These are phyloP conservation scores for Pyrrhosoma nymphula DNA, from an alignment of 2,888 invertebrate species.

Conservation along the genomic window DNA sequence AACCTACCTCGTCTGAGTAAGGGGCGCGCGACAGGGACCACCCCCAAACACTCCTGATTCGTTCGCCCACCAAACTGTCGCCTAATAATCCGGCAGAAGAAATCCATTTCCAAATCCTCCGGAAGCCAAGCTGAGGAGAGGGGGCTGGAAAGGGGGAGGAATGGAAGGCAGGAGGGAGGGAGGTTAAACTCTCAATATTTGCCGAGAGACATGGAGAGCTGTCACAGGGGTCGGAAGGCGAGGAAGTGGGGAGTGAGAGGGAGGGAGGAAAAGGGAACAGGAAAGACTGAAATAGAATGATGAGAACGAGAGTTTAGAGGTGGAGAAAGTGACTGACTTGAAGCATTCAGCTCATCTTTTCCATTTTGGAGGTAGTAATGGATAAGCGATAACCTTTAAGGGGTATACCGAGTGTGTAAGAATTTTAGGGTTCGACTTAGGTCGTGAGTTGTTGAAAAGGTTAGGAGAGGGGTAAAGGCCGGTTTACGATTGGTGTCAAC, in stretches of 20 bases:
- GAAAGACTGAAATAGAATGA: neutral
- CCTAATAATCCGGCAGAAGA: neutral
- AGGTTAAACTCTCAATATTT: constrained; percentile 65
- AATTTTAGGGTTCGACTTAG: neutral
- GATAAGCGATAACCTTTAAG: constrained; percentile 35
- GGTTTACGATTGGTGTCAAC: too few relatives aligned
- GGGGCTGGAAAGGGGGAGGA: too few relatives aligned
- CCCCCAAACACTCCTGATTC: neutral
- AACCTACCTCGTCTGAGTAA: neutral
- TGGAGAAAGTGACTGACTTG: neutral
- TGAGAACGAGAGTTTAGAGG: neutral
- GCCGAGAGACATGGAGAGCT: constrained; percentile 44
- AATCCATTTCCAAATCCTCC: constrained; percentile 63
- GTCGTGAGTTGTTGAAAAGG: neutral
- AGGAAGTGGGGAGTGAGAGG: neutral
- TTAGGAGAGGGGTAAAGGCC: neutral
- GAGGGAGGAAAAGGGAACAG: neutral
- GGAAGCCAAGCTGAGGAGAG: constrained; percentile 32
- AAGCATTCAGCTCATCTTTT: constrained; percentile 41
- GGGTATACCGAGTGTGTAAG: neutral
- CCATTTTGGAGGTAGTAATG: constrained; percentile 58
- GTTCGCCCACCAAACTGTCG: neutral
- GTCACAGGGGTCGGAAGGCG: constrained; percentile 40
- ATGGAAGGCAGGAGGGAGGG: neutral
- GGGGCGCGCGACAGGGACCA: neutral